These are phyloP conservation scores for Sinhomidia bicolor DNA, from an alignment of 2,888 invertebrate species.

Conservation along the genomic window DNA sequence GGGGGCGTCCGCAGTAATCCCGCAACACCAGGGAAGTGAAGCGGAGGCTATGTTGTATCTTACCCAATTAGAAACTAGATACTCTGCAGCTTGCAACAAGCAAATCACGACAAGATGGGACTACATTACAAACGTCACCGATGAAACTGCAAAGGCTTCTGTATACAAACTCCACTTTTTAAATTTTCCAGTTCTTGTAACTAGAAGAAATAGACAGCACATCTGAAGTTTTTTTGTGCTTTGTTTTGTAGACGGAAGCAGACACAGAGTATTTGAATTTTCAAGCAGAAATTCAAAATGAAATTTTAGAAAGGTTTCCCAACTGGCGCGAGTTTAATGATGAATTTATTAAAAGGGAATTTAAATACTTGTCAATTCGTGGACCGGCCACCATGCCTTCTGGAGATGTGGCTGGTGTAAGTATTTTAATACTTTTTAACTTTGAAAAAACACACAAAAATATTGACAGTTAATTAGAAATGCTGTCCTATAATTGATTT, in stretches of 20 bases:
- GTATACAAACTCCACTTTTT: slow-evolving; percentile 71
- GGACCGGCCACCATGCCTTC: slow-evolving; percentile 78
- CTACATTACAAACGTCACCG: slow-evolving; percentile 78
- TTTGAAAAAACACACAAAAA: no score
- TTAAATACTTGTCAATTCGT: slow-evolving; percentile 75
- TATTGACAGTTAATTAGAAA: background rate
- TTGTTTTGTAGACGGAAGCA: slow-evolving; percentile 70
- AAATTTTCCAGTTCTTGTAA: no score
- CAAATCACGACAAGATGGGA: slow-evolving; percentile 76
- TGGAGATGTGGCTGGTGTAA: slow-evolving; percentile 69
- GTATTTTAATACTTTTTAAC: background rate
- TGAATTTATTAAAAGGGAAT: slow-evolving; percentile 72
- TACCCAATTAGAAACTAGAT: slow-evolving; percentile 62
- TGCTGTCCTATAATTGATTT: no score
- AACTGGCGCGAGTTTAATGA: slow-evolving; percentile 74
- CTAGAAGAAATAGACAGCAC: no score
- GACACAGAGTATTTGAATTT: slow-evolving; percentile 72
- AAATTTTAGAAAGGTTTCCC: slow-evolving; percentile 75
- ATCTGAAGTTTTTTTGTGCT: background rate
- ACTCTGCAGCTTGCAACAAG: slow-evolving; percentile 72
- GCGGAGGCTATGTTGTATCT: slow-evolving; percentile 70
- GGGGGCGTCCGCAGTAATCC: background rate
- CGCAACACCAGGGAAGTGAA: slow-evolving; percentile 54
- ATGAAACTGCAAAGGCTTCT: slow-evolving; percentile 76
- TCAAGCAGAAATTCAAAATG: slow-evolving; percentile 74